phyloP scores from a whole-genome alignment of 1,140 invertebrate species.

The Nomia melanderi region DNA sequence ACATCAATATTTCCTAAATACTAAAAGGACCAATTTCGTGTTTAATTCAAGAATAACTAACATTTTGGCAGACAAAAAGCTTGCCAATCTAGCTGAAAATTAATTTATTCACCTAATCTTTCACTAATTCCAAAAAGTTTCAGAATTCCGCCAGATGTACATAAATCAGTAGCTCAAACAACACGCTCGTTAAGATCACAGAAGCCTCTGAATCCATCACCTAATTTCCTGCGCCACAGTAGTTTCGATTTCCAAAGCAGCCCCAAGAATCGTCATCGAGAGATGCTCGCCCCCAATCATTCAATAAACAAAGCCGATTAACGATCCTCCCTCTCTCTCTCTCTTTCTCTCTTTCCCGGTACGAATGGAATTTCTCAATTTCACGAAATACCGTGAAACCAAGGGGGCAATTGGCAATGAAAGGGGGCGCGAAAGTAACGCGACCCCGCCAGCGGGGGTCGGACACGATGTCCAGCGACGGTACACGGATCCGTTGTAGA shows the following conservation, averaged over 20 bases:
- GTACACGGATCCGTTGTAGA: constrained; percentile 60
- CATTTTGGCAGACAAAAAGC: no score
- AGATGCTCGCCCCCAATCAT: not conserved
- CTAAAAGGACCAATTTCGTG: no score
- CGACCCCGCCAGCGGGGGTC: constrained; percentile 12
- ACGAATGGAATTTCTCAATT: constrained; percentile 28
- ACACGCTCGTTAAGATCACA: no score
- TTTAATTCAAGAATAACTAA: no score
- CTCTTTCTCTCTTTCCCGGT: no score
- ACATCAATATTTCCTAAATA: no score
- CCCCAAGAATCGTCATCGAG: not conserved
- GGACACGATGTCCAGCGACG: constrained; percentile 7
- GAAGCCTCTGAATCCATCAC: not conserved
- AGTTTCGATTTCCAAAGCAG: not conserved
- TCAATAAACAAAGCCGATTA: constrained; percentile 11
- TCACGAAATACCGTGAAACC: not conserved
- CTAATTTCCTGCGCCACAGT: not conserved
- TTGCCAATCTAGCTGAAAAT: no score
- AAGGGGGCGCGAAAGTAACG: constrained; percentile 22
- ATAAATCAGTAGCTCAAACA: no score
- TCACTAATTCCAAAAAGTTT: no score
- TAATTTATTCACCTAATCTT: no score
- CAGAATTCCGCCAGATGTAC: no score
- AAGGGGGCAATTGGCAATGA: constrained; percentile 31
- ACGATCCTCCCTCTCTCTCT: no score